phyloP scores from a whole-genome alignment of 2,113 vertebrate species.

The Cyphomyrus discorhynchus region DNA sequence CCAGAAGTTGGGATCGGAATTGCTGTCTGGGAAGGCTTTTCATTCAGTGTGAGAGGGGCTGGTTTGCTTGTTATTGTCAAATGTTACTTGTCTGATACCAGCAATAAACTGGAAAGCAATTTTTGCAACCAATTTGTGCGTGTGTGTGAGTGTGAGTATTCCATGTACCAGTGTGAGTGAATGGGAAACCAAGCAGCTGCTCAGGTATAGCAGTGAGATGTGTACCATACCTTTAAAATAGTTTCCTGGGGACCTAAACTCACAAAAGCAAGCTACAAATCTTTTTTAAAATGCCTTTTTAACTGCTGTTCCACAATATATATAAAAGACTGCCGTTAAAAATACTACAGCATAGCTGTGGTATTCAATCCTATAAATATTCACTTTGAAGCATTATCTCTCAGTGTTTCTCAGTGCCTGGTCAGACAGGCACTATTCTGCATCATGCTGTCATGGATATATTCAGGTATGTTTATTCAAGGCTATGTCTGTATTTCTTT shows the following conservation, averaged over 20 bases:
- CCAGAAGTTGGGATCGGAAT: background rate
- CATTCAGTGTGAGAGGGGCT: background rate
- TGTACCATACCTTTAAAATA: background rate
- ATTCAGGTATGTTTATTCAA: background rate
- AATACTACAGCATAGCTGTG: background rate
- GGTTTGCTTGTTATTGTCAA: background rate
- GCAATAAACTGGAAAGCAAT: background rate
- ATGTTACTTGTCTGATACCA: background rate
- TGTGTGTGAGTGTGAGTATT: background rate
- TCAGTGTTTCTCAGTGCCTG: background rate
- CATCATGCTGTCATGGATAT: background rate
- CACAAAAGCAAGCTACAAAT: background rate
- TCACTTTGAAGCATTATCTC: background rate
- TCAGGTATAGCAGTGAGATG: background rate
- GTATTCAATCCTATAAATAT: background rate
- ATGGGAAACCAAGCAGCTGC: background rate
- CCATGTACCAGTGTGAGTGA: background rate
- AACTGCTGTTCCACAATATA: background rate
- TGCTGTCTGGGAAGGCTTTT: background rate
- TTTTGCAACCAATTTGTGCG: background rate
- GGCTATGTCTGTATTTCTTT: background rate
- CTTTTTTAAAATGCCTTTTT: background rate
- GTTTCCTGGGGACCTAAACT: background rate
- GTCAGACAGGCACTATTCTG: background rate
- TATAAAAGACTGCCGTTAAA: background rate